phyloP scores from a whole-genome alignment of 1,140 invertebrate species.

The Drosophila trapezifrons region DNA sequence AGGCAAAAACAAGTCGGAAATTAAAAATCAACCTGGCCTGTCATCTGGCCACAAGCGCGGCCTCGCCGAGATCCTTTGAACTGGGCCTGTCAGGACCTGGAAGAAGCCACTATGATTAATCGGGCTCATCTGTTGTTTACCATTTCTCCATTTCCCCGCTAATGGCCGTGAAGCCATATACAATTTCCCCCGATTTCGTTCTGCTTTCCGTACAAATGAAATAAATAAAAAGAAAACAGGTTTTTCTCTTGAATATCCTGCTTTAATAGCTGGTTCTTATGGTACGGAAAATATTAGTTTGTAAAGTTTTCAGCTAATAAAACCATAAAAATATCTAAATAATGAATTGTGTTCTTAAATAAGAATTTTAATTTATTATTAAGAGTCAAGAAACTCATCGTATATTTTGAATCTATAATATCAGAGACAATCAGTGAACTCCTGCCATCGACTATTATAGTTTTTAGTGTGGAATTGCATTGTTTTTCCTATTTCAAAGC shows the following conservation, averaged over 20 bases:
- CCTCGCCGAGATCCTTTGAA: conserved; percentile 32
- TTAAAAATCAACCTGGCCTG: conserved; percentile 67
- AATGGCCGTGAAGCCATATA: conserved; percentile 65
- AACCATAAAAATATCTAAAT: too few relatives aligned
- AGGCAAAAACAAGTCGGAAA: conserved; percentile 75
- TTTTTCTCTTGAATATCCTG: background rate
- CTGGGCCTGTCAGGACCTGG: conserved; percentile 27
- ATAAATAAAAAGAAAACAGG: background rate
- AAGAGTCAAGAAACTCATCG: too few relatives aligned
- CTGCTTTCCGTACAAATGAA: conserved; percentile 37
- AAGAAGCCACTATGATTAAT: conserved; percentile 62
- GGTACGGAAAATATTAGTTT: too few relatives aligned
- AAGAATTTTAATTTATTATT: too few relatives aligned
- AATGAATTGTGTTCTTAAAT: too few relatives aligned
- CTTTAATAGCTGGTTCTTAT: background rate
- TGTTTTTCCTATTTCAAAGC: background rate
- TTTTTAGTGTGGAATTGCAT: background rate
- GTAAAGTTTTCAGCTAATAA: too few relatives aligned
- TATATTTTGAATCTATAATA: too few relatives aligned
- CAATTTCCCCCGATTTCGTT: conserved; percentile 68
- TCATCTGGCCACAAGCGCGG: conserved; percentile 57
- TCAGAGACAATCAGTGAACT: too few relatives aligned
- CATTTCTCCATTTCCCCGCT: conserved; percentile 59
- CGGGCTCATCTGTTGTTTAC: conserved; percentile 74
- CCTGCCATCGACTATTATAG: background rate